Conservation (phyloP, 2,888 invertebrate genomes). For the Yponomeuta cagnagella region DNA sequence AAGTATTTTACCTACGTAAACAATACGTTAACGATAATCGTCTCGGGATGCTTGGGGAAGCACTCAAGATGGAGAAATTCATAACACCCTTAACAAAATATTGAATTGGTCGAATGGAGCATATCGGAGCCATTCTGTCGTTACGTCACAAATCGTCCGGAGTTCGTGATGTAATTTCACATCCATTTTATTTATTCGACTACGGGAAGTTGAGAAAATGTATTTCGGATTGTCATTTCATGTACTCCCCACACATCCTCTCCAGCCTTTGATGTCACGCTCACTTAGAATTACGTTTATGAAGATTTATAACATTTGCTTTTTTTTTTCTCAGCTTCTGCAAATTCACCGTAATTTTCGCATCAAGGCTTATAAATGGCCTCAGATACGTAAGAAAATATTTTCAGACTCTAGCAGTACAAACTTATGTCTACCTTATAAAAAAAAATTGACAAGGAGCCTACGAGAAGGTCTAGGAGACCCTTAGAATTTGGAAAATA, state of each 20-base stretch:
- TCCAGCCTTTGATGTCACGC: constrained; percentile 22
- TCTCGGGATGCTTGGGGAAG: background rate
- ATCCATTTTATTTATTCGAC: constrained; percentile 17
- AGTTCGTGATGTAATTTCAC: constrained; percentile 17
- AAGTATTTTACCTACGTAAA: no score
- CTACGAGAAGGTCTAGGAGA: no score
- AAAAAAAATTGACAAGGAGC: no score
- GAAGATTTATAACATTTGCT: constrained; percentile 23
- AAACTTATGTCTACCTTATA: no score
- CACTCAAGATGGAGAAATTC: background rate
- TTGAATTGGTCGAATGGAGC: background rate
- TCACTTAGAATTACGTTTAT: constrained; percentile 22
- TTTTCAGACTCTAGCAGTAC: no score
- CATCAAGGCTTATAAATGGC: background rate
- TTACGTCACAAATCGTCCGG: constrained; percentile 15
- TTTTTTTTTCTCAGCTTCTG: constrained; percentile 21
- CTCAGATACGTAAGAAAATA: background rate
- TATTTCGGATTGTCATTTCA: constrained; percentile 17
- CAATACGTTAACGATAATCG: background rate
- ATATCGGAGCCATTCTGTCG: constrained; percentile 3
- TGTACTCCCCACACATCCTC: constrained; percentile 12
- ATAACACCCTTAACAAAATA: constrained; percentile 11
- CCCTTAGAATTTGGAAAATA: no score
- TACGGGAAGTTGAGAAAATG: constrained; percentile 13
- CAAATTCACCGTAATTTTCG: background rate